Conservation (phyloP, 2,113 vertebrate species). For the Lagopus leucura region DNA sequence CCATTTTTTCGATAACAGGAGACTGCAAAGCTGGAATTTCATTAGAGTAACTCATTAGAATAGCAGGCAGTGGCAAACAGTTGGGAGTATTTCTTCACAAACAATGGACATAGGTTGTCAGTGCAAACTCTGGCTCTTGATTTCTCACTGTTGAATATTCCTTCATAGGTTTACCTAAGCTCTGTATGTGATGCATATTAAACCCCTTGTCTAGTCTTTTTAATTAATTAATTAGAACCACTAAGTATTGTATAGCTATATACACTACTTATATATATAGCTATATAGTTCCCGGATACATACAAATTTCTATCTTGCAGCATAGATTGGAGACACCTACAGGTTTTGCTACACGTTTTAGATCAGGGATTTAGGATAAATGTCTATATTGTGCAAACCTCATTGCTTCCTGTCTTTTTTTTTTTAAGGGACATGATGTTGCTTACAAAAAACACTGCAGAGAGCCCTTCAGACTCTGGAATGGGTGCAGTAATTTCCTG, state of each 20-base stretch:
- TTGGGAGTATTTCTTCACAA: background rate
- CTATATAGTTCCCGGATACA: background rate
- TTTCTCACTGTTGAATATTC: background rate
- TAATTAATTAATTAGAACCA: background rate
- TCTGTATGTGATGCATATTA: background rate
- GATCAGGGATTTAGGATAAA: background rate
- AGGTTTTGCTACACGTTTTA: background rate
- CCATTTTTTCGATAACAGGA: conserved; percentile 86
- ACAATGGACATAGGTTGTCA: background rate
- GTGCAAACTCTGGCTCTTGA: background rate
- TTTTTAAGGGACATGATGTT: background rate
- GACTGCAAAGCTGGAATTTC: conserved; percentile 87
- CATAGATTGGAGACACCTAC: background rate
- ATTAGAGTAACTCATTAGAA: conserved; percentile 15
- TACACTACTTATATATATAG: background rate
- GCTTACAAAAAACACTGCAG: background rate
- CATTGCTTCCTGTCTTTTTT: background rate
- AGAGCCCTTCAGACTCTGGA: background rate
- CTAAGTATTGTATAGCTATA: background rate
- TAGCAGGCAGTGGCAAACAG: background rate
- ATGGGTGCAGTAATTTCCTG: background rate
- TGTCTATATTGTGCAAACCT: background rate
- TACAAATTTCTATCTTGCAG: background rate
- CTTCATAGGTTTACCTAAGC: background rate
- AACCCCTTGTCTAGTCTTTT: background rate